Evolutionary conservation across 1,140 invertebrate species (phyloP).

Genomic region (Monochamus saltuarius): DNA sequence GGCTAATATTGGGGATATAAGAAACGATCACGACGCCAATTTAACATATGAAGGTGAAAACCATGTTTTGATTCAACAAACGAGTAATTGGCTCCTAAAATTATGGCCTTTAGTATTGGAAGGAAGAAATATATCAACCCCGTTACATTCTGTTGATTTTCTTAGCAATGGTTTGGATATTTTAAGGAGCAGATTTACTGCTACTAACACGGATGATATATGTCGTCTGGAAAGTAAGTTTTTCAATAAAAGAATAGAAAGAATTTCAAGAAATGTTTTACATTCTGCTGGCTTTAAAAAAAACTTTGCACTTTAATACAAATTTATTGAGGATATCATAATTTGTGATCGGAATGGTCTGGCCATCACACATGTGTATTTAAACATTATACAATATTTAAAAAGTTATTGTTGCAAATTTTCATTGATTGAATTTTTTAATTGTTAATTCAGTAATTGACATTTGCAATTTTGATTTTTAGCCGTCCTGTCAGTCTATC

Average conservation of each 20-base stretch:
- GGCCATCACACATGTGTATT: too few species aligned
- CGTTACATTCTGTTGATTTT: conserved; percentile 66
- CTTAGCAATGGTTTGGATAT: conserved; percentile 59
- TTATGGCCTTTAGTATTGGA: conserved; percentile 59
- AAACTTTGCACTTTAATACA: conserved; percentile 21
- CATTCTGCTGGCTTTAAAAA: conserved; percentile 24
- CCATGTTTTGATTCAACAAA: conserved; percentile 92
- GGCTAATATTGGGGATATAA: conserved; percentile 78
- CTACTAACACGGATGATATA: conserved; percentile 52
- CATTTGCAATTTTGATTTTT: conserved; percentile 46
- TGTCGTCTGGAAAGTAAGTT: conserved; percentile 62
- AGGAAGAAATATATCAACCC: conserved; percentile 55
- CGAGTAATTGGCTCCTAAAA: conserved; percentile 84
- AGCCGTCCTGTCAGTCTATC: conserved; percentile 73
- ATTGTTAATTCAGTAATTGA: too few species aligned
- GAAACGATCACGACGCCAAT: conserved; percentile 88
- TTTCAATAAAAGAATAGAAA: too few species aligned
- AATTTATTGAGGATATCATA: too few species aligned
- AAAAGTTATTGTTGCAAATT: too few species aligned
- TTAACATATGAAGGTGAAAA: conserved; percentile 97
- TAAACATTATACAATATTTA: too few species aligned
- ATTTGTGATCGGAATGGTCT: too few species aligned
- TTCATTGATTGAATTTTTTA: too few species aligned
- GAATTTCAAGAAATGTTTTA: too few species aligned
- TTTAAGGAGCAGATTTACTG: conserved; percentile 55